phyloP scores from a whole-genome alignment of 2,888 invertebrate species.

The Julus scanicus region DNA sequence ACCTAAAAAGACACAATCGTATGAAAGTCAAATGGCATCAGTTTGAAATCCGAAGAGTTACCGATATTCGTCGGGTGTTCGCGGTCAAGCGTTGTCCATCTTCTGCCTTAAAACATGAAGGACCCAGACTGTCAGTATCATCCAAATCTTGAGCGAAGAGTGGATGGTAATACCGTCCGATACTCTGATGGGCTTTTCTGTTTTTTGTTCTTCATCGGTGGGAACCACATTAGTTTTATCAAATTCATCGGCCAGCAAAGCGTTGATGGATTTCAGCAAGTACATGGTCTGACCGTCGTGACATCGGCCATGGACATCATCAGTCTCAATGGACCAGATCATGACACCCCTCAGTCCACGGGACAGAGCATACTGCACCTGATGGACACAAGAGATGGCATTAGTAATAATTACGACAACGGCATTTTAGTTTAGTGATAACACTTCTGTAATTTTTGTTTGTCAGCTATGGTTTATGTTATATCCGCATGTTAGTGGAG shows the following conservation, averaged over 20 bases:
- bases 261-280: conserved; percentile 78
- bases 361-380: conserved; percentile 72
- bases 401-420: too few species aligned
- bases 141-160: conserved; percentile 37
- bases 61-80: too few species aligned
- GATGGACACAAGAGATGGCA: too few species aligned
- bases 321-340: too few species aligned
- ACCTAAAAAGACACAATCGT: too few species aligned
- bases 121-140: conserved; percentile 19
- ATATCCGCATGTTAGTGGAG: too few species aligned
- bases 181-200: neutral
- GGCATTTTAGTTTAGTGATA: too few species aligned
- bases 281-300: conserved; percentile 72
- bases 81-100: conserved; percentile 2
- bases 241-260: conserved; percentile 69
- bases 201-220: neutral
- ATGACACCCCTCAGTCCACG: conserved; percentile 80
- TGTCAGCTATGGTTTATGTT: too few species aligned
- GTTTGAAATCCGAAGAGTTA: too few species aligned
- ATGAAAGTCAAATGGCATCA: too few species aligned
- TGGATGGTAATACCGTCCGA: conserved; percentile 14
- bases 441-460: neutral
- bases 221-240: conserved; percentile 28
- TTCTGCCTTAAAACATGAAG: conserved; percentile 10
- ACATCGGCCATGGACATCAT: conserved; percentile 83